Percentiles rank a stretch among this genome's conserved stretches.
phyloP scores from a whole-genome alignment of 2,888 invertebrate species.

The Drosophila suboccidentalis region DNA sequence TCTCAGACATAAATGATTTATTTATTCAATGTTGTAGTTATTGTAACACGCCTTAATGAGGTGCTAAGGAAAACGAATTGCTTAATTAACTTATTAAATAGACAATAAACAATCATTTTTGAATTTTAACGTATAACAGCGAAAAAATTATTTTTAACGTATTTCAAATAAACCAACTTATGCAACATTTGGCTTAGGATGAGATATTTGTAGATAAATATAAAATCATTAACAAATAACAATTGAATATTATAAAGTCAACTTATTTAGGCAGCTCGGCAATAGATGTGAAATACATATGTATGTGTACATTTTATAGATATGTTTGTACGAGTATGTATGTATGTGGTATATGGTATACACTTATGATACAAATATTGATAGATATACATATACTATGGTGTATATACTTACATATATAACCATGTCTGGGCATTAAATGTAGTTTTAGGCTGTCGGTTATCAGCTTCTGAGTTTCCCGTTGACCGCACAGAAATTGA shows the following conservation, averaged over 20 bases:
- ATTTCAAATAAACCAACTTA: constrained; percentile 34
- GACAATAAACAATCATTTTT: constrained; percentile 17
- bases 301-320: constrained; percentile 2
- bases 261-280: constrained; percentile 68
- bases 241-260: constrained; percentile 40
- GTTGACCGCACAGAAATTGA: constrained; percentile 68
- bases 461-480: constrained; percentile 17
- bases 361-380: constrained; percentile 33
- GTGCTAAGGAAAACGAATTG: constrained; percentile 51
- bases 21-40: constrained; percentile 69
- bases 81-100: constrained; percentile 22
- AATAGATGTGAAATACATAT: constrained; percentile 67
- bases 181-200: constrained; percentile 38
- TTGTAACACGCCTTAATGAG: constrained; percentile 73
- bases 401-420: constrained; percentile 19
- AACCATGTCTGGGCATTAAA: constrained; percentile 8
- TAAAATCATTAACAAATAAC: constrained; percentile 29
- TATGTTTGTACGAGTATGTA: constrained; percentile 15
- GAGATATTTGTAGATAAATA: constrained; percentile 1
- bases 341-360: constrained; percentile 17
- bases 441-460: constrained; percentile 9
- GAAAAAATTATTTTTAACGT: not conserved
- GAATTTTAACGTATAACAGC: constrained; percentile 20
- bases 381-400: constrained; percentile 16
- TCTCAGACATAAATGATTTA: constrained; percentile 51